These are phyloP conservation scores for Apodemia zela DNA, from an alignment of 2,888 invertebrate species.

Conservation along the genomic window DNA sequence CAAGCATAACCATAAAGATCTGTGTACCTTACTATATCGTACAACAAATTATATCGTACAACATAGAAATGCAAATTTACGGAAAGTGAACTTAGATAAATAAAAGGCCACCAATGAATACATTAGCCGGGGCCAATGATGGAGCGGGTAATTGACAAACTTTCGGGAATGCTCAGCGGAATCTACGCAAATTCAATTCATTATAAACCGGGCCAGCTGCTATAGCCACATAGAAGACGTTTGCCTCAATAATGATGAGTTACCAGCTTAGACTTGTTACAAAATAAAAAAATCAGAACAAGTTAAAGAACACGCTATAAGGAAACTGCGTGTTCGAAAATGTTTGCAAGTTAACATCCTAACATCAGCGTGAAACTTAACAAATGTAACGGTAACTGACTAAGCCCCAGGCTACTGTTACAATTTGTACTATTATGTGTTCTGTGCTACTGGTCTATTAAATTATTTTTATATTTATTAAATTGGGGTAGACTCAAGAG, in stretches of 20 bases:
- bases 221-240: not conserved
- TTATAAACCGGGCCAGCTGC: not conserved
- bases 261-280: not conserved
- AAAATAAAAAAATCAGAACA: not conserved
- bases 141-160: slow-evolving; percentile 50
- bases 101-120: slow-evolving; percentile 48
- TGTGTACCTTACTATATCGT: too few relatives aligned
- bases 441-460: too few relatives aligned
- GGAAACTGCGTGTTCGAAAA: too few relatives aligned
- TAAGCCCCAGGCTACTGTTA: too few relatives aligned
- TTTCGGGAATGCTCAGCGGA: slow-evolving; percentile 31
- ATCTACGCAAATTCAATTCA: not conserved
- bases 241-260: not conserved
- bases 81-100: slow-evolving; percentile 37
- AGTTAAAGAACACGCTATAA: not conserved
- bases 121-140: slow-evolving; percentile 47
- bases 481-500: too few relatives aligned
- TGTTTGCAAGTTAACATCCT: too few relatives aligned
- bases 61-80: not conserved
- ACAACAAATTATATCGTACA: not conserved
- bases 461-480: too few relatives aligned
- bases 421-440: too few relatives aligned
- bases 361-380: too few relatives aligned
- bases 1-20: too few relatives aligned
- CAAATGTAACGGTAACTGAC: too few relatives aligned